Evolutionary conservation across 2,797 vertebrate species (phyloP), one percentile per base, ranked within the genome.

Genomic region (Hoplostethus mediterraneus): DNA sequence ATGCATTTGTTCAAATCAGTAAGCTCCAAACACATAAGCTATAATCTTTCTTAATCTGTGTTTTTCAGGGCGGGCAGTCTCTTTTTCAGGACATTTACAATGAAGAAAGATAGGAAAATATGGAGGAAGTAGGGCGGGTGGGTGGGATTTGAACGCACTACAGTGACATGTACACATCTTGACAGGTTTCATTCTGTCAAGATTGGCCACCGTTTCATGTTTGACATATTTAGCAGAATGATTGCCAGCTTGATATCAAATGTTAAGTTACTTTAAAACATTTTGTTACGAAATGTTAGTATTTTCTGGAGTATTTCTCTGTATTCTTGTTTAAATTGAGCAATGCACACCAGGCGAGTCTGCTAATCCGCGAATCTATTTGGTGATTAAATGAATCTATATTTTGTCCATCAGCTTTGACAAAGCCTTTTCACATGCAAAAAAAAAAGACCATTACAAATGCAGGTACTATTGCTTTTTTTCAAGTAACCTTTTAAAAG

Each of bases 11-110:
- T 86, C 71, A 67, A 71, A 77, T 75, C 75, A 74, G 54, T 79
- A 80, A 73, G 64, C 77, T 67, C 62, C 66, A 63, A 77, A 76
- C 62, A 81, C 82, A 78, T 68, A 62, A 85, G 25, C 66, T 62
- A 5, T 83, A 84, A 89, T 88, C 87, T 87, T 61, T 77, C 72
- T 72, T 83, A 79, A 88, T 85, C 83, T 81, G 81, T 81, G 63
- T 80, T 72, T 77, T 74, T 69, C 58, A 54, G 53, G 71, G 56
- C 61, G 44, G 17, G 38, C 28, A 33, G 47, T 52, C 65, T 75
- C 60, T 56, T 73, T 57, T 60, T 48, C n/a, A n/a, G 67, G 57
- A 74, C 63, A 64, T 66, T 68, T 69, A 59, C 58, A 78, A 62
- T 75, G 53, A 80, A 6, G 58, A 59, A 66, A 77, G 49, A 74